Conservation (phyloP, 2,888 invertebrate species). For the Nomada goodeniana region DNA sequence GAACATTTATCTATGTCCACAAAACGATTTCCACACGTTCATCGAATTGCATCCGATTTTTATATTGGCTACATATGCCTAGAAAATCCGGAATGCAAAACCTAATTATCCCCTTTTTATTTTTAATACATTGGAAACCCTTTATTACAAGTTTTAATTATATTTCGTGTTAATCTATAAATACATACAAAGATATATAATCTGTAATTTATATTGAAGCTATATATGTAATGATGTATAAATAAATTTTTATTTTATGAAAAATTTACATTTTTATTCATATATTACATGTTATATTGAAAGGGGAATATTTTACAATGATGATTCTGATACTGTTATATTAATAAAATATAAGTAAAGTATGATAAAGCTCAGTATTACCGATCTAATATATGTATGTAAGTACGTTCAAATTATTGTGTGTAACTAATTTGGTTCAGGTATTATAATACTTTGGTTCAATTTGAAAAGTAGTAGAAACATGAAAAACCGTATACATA, state of each 20-base stretch:
- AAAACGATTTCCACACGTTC: conserved; percentile 77
- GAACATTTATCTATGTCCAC: conserved; percentile 77
- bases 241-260: conserved; percentile 54
- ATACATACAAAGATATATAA: conserved; percentile 16
- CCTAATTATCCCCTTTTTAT: conserved; percentile 12
- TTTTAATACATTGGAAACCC: not conserved
- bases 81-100: conserved; percentile 17
- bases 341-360: conserved; percentile 11
- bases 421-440: conserved; percentile 4
- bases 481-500: conserved; percentile 28
- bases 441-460: conserved; percentile 16
- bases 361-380: conserved; percentile 6
- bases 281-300: conserved; percentile 40
- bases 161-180: conserved; percentile 14
- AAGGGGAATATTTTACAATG: conserved; percentile 49
- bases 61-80: conserved; percentile 78
- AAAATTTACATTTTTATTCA: conserved; percentile 47
- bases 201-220: conserved; percentile 25
- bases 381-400: not conserved
- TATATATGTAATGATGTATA: conserved; percentile 14
- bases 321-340: conserved; percentile 13
- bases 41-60: conserved; percentile 75
- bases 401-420: not conserved
- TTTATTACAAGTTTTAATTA: not conserved
- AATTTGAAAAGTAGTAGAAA: conserved; percentile 30